phyloP scores from a whole-genome alignment of 1,140 invertebrate species.

The Drosophila neocordata region DNA sequence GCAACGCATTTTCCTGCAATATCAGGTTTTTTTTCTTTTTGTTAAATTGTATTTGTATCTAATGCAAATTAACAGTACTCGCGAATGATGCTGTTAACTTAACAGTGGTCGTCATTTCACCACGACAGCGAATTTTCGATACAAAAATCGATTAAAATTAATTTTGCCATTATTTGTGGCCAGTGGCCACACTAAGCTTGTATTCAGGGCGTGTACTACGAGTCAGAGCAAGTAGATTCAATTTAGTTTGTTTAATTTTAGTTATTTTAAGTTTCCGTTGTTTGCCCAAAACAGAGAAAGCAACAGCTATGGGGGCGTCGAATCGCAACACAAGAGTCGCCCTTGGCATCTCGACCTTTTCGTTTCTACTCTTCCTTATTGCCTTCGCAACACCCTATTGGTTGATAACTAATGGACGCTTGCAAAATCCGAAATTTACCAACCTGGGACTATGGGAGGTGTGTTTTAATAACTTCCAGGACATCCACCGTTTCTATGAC shows the following conservation, averaged over 20 bases:
- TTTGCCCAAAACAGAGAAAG: neutral
- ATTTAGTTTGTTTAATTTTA: constrained; percentile 14
- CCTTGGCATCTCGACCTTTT: constrained; percentile 86
- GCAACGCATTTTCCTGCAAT: neutral
- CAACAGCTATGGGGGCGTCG: constrained; percentile 83
- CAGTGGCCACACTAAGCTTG: neutral
- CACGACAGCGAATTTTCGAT: too few relatives aligned
- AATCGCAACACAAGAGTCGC: constrained; percentile 89
- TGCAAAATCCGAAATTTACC: constrained; percentile 90
- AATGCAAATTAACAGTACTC: neutral
- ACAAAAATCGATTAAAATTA: too few relatives aligned
- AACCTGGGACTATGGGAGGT: constrained; percentile 96
- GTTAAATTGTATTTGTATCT: constrained; percentile 10
- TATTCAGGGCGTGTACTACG: constrained; percentile 10
- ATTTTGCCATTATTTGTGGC: too few relatives aligned
- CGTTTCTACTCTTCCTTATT: constrained; percentile 91
- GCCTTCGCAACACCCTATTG: constrained; percentile 96
- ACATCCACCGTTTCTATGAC: constrained; percentile 91
- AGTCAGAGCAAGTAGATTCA: neutral
- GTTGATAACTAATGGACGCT: constrained; percentile 93
- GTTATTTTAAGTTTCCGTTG: neutral
- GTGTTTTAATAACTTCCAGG: constrained; percentile 93
- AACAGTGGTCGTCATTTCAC: too few relatives aligned
- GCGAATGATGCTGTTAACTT: too few relatives aligned
- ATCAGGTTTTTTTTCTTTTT: neutral